These are phyloP conservation scores for Ancistrus triradiatus DNA, from an alignment of 2,113 vertebrate genomes.

Conservation along the genomic window DNA sequence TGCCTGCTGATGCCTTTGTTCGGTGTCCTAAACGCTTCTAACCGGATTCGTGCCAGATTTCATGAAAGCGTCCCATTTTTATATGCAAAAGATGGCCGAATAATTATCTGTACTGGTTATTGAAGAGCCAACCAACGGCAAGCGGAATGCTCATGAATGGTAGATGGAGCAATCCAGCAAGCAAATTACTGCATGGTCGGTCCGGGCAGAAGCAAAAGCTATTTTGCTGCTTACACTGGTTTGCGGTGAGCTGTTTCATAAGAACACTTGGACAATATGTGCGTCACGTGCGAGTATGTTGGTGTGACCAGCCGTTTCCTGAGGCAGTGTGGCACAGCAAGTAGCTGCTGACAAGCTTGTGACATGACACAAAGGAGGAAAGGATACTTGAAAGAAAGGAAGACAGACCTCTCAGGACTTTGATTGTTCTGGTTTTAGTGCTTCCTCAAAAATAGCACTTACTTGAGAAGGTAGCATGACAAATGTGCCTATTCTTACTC, in stretches of 20 bases:
- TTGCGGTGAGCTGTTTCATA: slow-evolving; percentile 36
- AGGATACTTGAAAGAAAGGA: slow-evolving; percentile 60
- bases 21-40: slow-evolving; percentile 52
- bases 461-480: slow-evolving; percentile 16
- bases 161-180: slow-evolving; percentile 28
- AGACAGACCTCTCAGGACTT: slow-evolving; percentile 45
- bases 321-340: slow-evolving; percentile 34
- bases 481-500: slow-evolving; percentile 18
- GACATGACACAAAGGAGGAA: slow-evolving; percentile 58
- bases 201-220: slow-evolving; percentile 12
- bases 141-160: slow-evolving; percentile 31
- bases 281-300: slow-evolving; percentile 24
- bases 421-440: slow-evolving; percentile 44
- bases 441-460: slow-evolving; percentile 56
- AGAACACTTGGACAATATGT: slow-evolving; percentile 16
- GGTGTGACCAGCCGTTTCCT: slow-evolving; percentile 57
- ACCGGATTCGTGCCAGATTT: slow-evolving; percentile 59
- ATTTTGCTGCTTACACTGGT: slow-evolving; percentile 20
- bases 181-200: not conserved
- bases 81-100: slow-evolving; percentile 46
- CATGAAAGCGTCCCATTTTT: slow-evolving; percentile 64
- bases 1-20: slow-evolving; percentile 56
- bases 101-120: not conserved
- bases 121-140: slow-evolving; percentile 2
- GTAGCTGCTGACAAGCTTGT: slow-evolving; percentile 50